Evolutionary conservation across 2,113 vertebrate species (phyloP).

Genomic region (Oryzias woworae): DNA sequence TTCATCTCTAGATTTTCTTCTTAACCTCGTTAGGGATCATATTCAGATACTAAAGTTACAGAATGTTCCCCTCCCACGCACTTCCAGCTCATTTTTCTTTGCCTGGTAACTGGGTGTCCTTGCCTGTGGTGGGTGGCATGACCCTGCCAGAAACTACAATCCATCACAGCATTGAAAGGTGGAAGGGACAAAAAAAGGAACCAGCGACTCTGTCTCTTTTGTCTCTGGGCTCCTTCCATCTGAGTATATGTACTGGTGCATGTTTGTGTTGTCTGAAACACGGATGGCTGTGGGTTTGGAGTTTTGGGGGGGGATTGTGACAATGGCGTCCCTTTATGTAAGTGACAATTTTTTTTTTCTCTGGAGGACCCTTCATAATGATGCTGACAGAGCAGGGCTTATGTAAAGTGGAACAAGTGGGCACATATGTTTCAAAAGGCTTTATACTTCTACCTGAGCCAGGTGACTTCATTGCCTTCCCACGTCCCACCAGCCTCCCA

Average conservation of each 20-base stretch:
- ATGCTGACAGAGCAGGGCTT: constrained; percentile 30
- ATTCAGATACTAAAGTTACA: not conserved
- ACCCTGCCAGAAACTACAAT: constrained; percentile 39
- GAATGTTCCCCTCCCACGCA: not conserved
- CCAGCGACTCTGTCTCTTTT: constrained; percentile 23
- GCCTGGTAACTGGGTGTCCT: constrained; percentile 37
- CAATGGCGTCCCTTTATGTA: constrained; percentile 47
- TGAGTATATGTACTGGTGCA: constrained; percentile 31
- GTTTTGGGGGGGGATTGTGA: constrained; percentile 49
- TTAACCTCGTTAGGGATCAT: not conserved
- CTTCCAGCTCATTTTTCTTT: constrained; percentile 14
- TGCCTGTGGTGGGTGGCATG: constrained; percentile 39
- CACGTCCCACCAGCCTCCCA: constrained; percentile 52
- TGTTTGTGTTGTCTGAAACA: constrained; percentile 33
- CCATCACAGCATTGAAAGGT: constrained; percentile 45
- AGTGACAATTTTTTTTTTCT: constrained; percentile 59
- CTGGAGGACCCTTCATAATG: constrained; percentile 23
- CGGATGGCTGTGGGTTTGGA: constrained; percentile 30
- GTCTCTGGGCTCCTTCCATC: constrained; percentile 3
- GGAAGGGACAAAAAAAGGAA: constrained; percentile 40
- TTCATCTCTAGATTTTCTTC: not conserved
- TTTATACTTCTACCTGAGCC: constrained; percentile 47
- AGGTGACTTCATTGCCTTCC: constrained; percentile 45
- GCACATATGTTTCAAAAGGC: constrained; percentile 62
- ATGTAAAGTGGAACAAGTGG: constrained; percentile 66